Percentiles rank a stretch among this genome's conserved stretches.
Evolutionary conservation across 2,113 vertebrate genomes (phyloP).

Genomic region (Archilochus colubris): DNA sequence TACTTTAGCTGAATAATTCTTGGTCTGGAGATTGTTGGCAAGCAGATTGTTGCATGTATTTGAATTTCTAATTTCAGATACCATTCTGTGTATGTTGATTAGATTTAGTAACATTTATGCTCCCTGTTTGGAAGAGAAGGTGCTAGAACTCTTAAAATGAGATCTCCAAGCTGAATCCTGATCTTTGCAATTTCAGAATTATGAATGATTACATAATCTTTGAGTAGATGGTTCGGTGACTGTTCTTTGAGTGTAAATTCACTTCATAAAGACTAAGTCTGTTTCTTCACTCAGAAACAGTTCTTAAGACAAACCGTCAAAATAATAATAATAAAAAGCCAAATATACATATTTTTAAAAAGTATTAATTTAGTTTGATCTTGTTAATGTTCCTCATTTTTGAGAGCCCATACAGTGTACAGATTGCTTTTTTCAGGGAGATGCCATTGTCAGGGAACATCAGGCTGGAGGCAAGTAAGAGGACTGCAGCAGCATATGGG

Average conservation of each 20-base stretch:
- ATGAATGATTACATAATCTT: not conserved
- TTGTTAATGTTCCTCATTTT: not conserved
- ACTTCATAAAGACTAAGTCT: not conserved
- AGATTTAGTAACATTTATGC: slow-evolving; percentile 4
- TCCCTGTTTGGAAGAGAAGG: not conserved
- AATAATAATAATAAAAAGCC: not conserved
- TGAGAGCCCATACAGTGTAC: not conserved
- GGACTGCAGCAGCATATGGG: not conserved
- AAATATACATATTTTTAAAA: not conserved
- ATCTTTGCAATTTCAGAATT: not conserved
- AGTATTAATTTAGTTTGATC: not conserved
- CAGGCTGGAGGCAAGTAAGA: not conserved
- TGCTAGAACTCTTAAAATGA: slow-evolving; percentile 17
- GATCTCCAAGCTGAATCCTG: not conserved
- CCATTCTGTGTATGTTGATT: slow-evolving; percentile 43
- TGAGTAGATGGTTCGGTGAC: not conserved
- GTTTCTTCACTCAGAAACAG: not conserved
- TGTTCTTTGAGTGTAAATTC: not conserved
- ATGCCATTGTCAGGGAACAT: not conserved
- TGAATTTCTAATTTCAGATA: slow-evolving; percentile 61
- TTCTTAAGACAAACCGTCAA: not conserved
- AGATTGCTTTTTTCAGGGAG: not conserved
- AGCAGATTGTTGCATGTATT: slow-evolving; percentile 58
- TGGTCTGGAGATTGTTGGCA: slow-evolving; percentile 56
- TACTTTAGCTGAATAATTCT: slow-evolving; percentile 65